Base-by-base conservation (phyloP, 2,888 invertebrate genomes). In the Ophonus ardosiacus region DNA sequence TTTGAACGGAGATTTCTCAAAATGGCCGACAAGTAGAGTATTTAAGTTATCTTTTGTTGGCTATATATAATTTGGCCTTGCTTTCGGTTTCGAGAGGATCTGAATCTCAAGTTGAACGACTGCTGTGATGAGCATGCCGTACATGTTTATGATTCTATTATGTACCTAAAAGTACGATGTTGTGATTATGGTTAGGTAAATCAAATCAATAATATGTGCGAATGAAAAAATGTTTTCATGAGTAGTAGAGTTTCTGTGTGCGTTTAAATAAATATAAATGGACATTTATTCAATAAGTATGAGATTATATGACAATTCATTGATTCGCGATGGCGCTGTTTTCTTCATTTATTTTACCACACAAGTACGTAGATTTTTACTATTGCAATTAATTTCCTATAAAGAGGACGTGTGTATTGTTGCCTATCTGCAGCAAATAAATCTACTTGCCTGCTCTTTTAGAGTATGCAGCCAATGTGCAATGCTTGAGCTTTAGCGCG, bases 21-120 rank as follows among this genome's bases (percentile, higher is more conserved):
- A 84, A 84, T 84, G 84, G 84, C 84, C 51, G 78, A 84, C 84
- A 84, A 63, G 78, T 84, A 84, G 84, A 84, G 84, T 84, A 84
- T 84, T 83, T 84, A 65, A 84, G 78, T 84, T 84, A 84, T 84
- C 78, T 84, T 84, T 84, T 78, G 84, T 84, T 84, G 84, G 78
- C 84, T 76, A 84, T 84, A 84, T 78, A 84, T 78, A 78, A 84
- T 84, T 84, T 78, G 84, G 84, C 84, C 84, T 84, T 84, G 84
- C 84, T 84, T 78, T 84, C 84, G 78, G 84, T 84, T 84, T 84
- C 84, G 78, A 84, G 76, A 78, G 78, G 78, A 84, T 83, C 21
- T 43, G 71, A 68, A 43, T 78, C 56, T 78, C 65, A 84, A 84
- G 84, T 84, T 78, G 84, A 84, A 76, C 76, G 78, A 84, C 63